These are phyloP conservation scores for Caenorhabditis afra DNA, from an alignment of 2,888 invertebrate genomes.

Conservation along the genomic window DNA sequence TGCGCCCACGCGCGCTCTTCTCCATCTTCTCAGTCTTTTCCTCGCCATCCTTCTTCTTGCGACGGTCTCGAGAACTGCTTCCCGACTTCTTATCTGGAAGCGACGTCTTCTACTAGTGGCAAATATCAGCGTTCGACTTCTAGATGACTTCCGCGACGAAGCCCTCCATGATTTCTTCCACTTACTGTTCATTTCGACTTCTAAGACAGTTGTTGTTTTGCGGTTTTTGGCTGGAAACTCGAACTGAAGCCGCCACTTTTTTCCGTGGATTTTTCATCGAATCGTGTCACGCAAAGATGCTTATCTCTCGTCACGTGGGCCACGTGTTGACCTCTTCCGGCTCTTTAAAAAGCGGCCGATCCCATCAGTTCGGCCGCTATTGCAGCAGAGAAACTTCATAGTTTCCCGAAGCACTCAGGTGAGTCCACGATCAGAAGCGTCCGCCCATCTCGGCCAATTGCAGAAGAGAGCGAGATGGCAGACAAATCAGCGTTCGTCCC, in stretches of 20 bases:
- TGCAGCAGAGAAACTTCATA: too few species aligned
- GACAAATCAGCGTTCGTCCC: constrained; percentile 66
- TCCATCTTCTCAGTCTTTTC: not conserved
- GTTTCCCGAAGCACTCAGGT: too few species aligned
- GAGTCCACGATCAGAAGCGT: not conserved
- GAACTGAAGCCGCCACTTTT: not conserved
- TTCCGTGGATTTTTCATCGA: not conserved
- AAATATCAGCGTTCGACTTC: not conserved
- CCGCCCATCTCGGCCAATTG: not conserved
- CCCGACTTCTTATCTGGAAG: not conserved
- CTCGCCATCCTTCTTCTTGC: not conserved
- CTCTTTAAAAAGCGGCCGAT: too few species aligned
- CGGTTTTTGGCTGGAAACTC: not conserved
- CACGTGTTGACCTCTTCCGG: too few species aligned
- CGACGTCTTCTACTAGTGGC: not conserved
- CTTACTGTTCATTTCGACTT: not conserved
- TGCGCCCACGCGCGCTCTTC: not conserved
- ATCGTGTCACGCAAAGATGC: not conserved
- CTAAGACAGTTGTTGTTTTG: not conserved
- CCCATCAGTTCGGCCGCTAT: too few species aligned
- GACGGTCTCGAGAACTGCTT: too few species aligned
- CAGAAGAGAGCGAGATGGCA: constrained; percentile 58
- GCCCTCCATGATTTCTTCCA: not conserved
- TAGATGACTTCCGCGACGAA: not conserved
- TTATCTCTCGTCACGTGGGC: not conserved